Conservation (phyloP, 2,888 invertebrate genomes). For the Galeruca laticollis region DNA sequence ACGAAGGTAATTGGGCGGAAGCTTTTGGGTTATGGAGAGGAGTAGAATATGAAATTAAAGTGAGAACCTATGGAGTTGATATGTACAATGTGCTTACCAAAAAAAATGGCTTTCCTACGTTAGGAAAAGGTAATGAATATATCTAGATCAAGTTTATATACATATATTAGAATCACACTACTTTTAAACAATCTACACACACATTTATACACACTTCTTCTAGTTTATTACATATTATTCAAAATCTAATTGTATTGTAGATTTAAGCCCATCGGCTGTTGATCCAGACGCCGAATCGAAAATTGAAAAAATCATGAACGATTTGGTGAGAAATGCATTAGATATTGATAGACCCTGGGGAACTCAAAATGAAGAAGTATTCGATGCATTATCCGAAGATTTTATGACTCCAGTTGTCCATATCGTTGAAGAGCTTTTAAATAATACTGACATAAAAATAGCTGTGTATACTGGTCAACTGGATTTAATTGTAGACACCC, state of each 20-base stretch:
- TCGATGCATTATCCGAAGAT: constrained; percentile 76
- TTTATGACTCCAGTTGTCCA: constrained; percentile 79
- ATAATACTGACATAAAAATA: constrained; percentile 76
- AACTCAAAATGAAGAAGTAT: constrained; percentile 72
- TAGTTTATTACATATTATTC: too few species aligned
- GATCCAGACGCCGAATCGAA: constrained; percentile 32
- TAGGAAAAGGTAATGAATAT: constrained; percentile 21
- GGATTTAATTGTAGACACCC: constrained; percentile 85
- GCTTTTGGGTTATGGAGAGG: constrained; percentile 70
- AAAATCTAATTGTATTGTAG: too few species aligned
- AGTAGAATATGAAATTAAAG: constrained; percentile 41
- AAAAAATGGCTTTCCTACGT: constrained; percentile 25
- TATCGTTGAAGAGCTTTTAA: constrained; percentile 76
- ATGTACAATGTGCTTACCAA: constrained; percentile 51
- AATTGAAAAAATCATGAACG: constrained; percentile 77
- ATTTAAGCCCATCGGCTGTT: constrained; percentile 33
- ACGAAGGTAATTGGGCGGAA: constrained; percentile 68
- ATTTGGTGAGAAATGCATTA: constrained; percentile 75
- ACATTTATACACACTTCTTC: too few species aligned
- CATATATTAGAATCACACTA: too few species aligned
- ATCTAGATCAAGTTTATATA: too few species aligned
- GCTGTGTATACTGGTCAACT: constrained; percentile 82
- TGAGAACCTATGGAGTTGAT: constrained; percentile 43
- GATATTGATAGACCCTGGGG: constrained; percentile 76
- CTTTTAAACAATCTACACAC: too few species aligned